Evolutionary conservation across 2,888 invertebrate species (phyloP).

Genomic region (Brachyptera risi): DNA sequence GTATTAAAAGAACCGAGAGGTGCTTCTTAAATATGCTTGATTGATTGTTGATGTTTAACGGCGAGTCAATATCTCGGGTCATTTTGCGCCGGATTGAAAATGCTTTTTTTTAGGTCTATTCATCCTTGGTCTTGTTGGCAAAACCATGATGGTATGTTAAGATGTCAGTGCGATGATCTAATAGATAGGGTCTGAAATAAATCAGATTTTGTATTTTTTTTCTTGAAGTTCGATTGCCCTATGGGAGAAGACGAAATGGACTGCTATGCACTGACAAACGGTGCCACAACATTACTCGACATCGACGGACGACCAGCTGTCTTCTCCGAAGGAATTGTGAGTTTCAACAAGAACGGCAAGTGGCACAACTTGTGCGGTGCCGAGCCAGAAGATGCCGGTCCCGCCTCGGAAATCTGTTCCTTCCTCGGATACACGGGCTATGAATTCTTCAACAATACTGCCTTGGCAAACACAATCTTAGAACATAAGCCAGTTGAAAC

Average conservation of each 20-base stretch:
- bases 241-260: slow-evolving; percentile 72
- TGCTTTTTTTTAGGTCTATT: too few species aligned
- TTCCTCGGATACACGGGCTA: slow-evolving; percentile 59
- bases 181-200: too few species aligned
- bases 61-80: too few species aligned
- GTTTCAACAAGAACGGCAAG: slow-evolving; percentile 54
- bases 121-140: too few species aligned
- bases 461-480: slow-evolving; percentile 24
- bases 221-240: slow-evolving; percentile 52
- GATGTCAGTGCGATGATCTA: too few species aligned
- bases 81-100: too few species aligned
- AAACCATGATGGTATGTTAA: too few species aligned
- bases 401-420: slow-evolving; percentile 58
- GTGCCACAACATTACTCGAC: slow-evolving; percentile 55
- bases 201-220: too few species aligned
- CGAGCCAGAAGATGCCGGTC: slow-evolving; percentile 40
- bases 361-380: slow-evolving; percentile 65
- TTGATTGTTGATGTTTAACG: too few species aligned
- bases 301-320: slow-evolving; percentile 57
- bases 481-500: not conserved
- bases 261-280: slow-evolving; percentile 66
- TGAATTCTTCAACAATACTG: slow-evolving; percentile 40
- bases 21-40: too few species aligned
- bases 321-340: slow-evolving; percentile 58
- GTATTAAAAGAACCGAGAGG: too few species aligned